Base-by-base conservation (phyloP, 2,888 invertebrate species). In the Entomobrya multifasciata region DNA sequence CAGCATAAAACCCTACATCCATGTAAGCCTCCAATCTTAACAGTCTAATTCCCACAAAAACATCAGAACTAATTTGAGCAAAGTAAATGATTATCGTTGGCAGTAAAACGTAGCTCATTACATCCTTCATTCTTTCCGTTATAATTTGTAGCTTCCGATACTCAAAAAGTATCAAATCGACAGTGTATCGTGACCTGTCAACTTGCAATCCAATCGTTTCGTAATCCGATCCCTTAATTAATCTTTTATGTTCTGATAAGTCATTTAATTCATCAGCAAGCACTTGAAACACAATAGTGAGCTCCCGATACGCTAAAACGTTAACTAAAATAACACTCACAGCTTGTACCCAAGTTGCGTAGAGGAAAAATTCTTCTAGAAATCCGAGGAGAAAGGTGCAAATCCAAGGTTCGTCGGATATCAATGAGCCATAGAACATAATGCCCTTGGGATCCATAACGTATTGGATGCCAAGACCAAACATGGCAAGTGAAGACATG, bases 31-130 rank as follows among this genome's bases (percentile, higher is more conserved):
- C 74, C 62, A 74, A 36, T 22, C 82, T 22, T 4, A 74, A 20
- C 0, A 83, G 52, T 6, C 49, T 27, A 4, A 83, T 83, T 13
- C 82, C 82, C 6, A 83, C 82, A 27, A 83, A 83, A 8, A 83
- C 82, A 47, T 83, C 82, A 8, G 82, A 83, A 44, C 49, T 83
- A 13, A 83, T 83, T 22, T 83, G 82, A 0, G 74, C 74, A 76
- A 83, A 83, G 47, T 83, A 83, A 20, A 76, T 83, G n/a, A 76
- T 74, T 0, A 62, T 74, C 5, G 74, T 74, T 1, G 62, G 20
- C 2, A 83, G 62, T 15, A 83, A 1, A 15, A 83, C n/a, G n/a
- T 62, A 74, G 52, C 74, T 76, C 62, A 74, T 74, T 5, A 83
- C 25, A 0, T 60, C 17, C 15, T 27, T 30, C 74, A 83, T 27